Evolutionary conservation across 2,797 vertebrate genomes (phyloP).

Genomic region (Lagocephalus sceleratus): DNA sequence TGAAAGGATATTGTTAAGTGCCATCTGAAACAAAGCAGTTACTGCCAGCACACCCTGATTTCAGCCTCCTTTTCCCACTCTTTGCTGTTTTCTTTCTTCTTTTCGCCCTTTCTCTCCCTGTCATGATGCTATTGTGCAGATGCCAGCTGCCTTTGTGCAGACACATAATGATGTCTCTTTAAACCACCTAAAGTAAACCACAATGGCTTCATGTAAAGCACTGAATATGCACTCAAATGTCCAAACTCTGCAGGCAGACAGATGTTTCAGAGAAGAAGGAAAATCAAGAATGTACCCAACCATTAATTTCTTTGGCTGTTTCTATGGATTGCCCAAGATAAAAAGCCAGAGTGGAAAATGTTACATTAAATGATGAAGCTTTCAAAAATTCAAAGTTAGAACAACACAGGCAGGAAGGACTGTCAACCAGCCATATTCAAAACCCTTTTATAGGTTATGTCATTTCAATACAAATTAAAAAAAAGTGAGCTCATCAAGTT

Average conservation of each 20-base stretch:
- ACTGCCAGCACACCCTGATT: constrained; percentile 43
- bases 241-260: constrained; percentile 38
- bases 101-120: constrained; percentile 33
- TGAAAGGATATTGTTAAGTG: constrained; percentile 17
- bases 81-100: constrained; percentile 32
- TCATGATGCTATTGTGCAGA: constrained; percentile 31
- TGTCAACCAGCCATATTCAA: too few relatives aligned
- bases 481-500: too few relatives aligned
- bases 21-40: constrained; percentile 37
- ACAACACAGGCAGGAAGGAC: too few relatives aligned
- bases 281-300: background rate
- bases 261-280: constrained; percentile 25
- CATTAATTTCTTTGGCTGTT: background rate
- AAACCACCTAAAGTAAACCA: constrained; percentile 55
- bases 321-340: background rate
- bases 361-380: too few relatives aligned
- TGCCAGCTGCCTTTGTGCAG: constrained; percentile 42
- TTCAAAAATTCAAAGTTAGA: too few relatives aligned
- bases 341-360: background rate
- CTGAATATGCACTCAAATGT: constrained; percentile 5
- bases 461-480: too few relatives aligned
- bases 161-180: constrained; percentile 48
- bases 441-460: too few relatives aligned
- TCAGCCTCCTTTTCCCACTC: constrained; percentile 15
- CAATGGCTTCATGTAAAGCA: constrained; percentile 36